Conservation (phyloP, 2,113 vertebrate species). For the Cynocephalus volans region DNA sequence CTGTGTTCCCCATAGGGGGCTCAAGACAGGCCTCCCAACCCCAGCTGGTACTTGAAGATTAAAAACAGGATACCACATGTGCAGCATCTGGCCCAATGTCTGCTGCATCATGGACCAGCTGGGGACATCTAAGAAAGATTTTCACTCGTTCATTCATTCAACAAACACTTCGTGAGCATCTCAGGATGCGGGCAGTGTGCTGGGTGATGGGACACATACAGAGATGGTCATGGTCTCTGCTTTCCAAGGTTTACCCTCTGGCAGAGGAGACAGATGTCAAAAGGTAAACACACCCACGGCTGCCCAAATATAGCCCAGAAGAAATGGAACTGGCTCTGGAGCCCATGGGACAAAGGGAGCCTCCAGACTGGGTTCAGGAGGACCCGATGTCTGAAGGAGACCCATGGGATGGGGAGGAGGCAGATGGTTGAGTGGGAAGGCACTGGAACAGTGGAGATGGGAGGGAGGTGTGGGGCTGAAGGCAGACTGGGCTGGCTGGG, state of each 20-base stretch:
- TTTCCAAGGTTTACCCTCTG: neutral
- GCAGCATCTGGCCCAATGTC: neutral
- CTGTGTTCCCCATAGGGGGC: neutral
- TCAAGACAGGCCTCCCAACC: fast-evolving
- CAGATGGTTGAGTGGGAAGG: too few species aligned
- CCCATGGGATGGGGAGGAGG: neutral
- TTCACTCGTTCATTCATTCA: neutral
- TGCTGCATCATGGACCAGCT: fast-evolving
- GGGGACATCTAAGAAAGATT: neutral
- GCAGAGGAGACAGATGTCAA: neutral
- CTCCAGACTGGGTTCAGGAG: neutral
- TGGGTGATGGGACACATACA: neutral
- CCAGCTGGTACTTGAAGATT: neutral
- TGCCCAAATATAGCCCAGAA: neutral
- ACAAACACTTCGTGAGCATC: neutral
- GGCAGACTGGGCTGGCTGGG: neutral
- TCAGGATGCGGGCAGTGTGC: neutral
- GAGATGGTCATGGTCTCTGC: neutral
- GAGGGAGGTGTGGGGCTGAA: neutral
- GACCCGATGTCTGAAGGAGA: neutral
- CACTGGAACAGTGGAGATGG: fast-evolving
- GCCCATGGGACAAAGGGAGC: neutral
- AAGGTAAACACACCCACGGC: neutral
- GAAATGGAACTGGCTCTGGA: neutral
- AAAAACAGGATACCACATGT: neutral